Evolutionary conservation across 2,113 vertebrate genomes (phyloP).

Genomic region (Gallinago jamesoni): DNA sequence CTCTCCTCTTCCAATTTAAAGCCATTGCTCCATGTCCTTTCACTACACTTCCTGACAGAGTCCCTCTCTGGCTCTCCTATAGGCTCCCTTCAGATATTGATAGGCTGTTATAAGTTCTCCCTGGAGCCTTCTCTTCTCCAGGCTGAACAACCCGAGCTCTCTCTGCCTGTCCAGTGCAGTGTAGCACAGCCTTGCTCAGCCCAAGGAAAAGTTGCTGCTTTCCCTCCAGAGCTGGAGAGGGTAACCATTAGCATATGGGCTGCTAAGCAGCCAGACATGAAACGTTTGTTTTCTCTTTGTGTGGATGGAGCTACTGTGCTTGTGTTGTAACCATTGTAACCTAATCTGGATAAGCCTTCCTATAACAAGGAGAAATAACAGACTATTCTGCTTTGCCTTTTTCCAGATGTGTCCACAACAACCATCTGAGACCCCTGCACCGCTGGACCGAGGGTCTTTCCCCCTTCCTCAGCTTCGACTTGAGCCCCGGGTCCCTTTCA

Average conservation of each 20-base stretch:
- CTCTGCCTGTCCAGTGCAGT: background rate
- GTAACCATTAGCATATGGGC: background rate
- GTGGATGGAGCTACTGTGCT: rapidly evolving
- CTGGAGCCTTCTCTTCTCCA: too few relatives aligned
- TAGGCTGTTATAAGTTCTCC: too few relatives aligned
- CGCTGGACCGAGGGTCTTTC: slow-evolving; percentile 78
- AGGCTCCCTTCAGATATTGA: too few relatives aligned
- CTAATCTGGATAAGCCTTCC: background rate
- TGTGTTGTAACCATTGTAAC: background rate
- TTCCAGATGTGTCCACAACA: slow-evolving; percentile 96
- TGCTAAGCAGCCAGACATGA: background rate
- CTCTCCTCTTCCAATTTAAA: too few relatives aligned
- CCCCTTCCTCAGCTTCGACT: slow-evolving; percentile 86
- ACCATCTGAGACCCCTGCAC: slow-evolving; percentile 80
- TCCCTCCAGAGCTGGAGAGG: background rate
- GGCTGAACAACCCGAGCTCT: too few relatives aligned
- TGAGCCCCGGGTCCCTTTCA: slow-evolving; percentile 88
- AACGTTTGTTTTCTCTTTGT: background rate
- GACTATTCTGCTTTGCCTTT: background rate
- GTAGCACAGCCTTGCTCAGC: background rate
- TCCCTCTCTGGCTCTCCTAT: too few relatives aligned
- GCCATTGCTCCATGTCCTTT: too few relatives aligned
- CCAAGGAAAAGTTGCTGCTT: background rate
- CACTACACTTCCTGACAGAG: too few relatives aligned
- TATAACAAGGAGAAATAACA: background rate